Evolutionary conservation across 2,888 invertebrate genomes (phyloP), one percentile per base, ranked within the genome.

Genomic region (Leptinotarsa rubiginosa): DNA sequence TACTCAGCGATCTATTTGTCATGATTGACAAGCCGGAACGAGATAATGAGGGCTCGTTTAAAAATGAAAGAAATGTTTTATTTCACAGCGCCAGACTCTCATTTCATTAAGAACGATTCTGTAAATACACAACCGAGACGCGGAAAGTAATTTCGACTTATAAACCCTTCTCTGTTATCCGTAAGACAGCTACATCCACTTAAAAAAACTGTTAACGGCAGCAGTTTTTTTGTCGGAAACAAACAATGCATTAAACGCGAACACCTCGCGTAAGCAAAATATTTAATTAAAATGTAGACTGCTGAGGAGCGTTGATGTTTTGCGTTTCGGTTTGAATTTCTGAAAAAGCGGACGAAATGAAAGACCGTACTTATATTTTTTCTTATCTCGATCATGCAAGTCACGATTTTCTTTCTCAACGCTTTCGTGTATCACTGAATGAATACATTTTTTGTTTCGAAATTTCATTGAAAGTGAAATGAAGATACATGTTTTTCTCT

Each of bases 61-160:
- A 69, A 69, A 69, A 69, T 69, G 69, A 69, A 69, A 69, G 69
- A 56, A 69, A 69, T 56, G 69, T 47, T 69, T 69, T 69, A 69
- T 69, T 69, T 69, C 56, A 7, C 69, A 56, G 59, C 69, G 59
- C 69, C 69, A 69, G 69, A 69, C 69, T 47, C 59, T 59, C 69
- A 54, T 69, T 69, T 69, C 56, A 69, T 69, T 69, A 69, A 69
- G 56, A 69, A 69, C 69, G 69, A 56, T 69, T 56, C 56, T 47
- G 54, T 69, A 69, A 69, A 69, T 69, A 56, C 56, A 25, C 22
- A 22, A 56, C 56, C 68, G 50, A 54, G 67, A 52, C 41, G 69
- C 54, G 47, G 69, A 56, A 69, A 56, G 69, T 69, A 25, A 56
- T 69, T 69, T 69, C 20, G 54, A 68, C 54, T 68, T 68, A 41